Evolutionary conservation across 1,140 invertebrate genomes (phyloP).

Genomic region (Aradophagus sp.): DNA sequence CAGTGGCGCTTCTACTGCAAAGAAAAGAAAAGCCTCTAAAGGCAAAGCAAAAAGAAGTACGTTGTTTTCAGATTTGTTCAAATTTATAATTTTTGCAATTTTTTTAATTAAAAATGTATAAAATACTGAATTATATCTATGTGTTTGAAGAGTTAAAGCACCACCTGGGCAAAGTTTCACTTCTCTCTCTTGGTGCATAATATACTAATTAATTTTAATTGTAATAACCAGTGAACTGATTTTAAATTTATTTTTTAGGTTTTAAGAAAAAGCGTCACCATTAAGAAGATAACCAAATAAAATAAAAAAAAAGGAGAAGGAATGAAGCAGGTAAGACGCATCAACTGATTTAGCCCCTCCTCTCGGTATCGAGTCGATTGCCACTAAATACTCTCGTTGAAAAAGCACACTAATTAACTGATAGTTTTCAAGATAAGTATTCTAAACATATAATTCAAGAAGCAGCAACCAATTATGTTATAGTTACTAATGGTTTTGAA

Average conservation of each 20-base stretch:
- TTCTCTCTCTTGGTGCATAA: no score
- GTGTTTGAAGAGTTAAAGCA: no score
- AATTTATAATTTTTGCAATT: no score
- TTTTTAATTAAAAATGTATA: no score
- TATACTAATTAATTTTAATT: no score
- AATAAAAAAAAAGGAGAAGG: constrained; percentile 41
- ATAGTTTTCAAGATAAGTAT: constrained; percentile 67
- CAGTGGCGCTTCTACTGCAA: constrained; percentile 70
- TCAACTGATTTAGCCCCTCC: constrained; percentile 65
- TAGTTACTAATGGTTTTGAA: constrained; percentile 74
- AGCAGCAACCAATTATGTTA: constrained; percentile 69
- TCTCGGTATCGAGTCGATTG: constrained; percentile 65
- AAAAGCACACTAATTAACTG: constrained; percentile 69
- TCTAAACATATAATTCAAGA: constrained; percentile 64
- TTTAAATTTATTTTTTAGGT: constrained; percentile 55
- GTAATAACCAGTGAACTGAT: no score
- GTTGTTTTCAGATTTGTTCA: no score
- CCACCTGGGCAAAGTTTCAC: no score
- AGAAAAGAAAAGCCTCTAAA: constrained; percentile 74
- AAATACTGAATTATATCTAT: no score
- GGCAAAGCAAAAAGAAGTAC: constrained; percentile 72
- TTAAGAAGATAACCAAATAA: constrained; percentile 54
- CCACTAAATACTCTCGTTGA: constrained; percentile 70
- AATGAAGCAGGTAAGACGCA: constrained; percentile 65
- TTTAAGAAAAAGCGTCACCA: constrained; percentile 73